Evolutionary conservation across 2,113 vertebrate species (phyloP).

Genomic region (Tachysurus vachellii): DNA sequence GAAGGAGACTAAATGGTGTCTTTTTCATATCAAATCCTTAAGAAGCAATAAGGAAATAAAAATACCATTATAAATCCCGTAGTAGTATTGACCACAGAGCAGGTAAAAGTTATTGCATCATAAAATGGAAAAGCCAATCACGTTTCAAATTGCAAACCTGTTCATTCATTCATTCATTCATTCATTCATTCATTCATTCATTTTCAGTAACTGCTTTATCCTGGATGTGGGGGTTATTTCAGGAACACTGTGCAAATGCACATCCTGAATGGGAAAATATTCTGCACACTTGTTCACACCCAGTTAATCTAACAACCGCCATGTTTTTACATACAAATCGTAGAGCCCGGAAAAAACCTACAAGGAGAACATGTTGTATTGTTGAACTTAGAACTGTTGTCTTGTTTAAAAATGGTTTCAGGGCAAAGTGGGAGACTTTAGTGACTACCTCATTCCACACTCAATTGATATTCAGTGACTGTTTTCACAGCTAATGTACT

Average conservation of each 20-base stretch:
- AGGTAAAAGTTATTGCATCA: not conserved
- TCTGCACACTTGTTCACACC: not conserved
- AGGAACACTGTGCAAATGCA: not conserved
- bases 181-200: not conserved
- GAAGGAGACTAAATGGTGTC: not conserved
- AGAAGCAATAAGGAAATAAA: not conserved
- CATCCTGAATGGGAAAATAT: not conserved
- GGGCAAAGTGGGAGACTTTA: not conserved
- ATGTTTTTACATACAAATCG: not conserved
- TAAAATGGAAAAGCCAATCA: not conserved
- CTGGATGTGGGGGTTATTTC: not conserved
- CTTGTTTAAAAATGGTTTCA: not conserved
- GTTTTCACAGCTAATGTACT: slow-evolving; percentile 41
- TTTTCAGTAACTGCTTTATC: not conserved
- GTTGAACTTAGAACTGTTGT: not conserved
- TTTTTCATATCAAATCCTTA: not conserved
- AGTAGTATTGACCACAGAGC: not conserved
- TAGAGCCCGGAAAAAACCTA: not conserved
- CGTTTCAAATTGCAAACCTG: not conserved
- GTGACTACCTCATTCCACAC: not conserved
- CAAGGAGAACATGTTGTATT: not conserved
- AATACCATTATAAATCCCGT: not conserved
- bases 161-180: not conserved
- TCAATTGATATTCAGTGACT: slow-evolving; percentile 36
- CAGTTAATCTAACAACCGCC: not conserved